Evolutionary conservation across 2,797 vertebrate species (phyloP).

Genomic region (Knipowitschia caucasica): DNA sequence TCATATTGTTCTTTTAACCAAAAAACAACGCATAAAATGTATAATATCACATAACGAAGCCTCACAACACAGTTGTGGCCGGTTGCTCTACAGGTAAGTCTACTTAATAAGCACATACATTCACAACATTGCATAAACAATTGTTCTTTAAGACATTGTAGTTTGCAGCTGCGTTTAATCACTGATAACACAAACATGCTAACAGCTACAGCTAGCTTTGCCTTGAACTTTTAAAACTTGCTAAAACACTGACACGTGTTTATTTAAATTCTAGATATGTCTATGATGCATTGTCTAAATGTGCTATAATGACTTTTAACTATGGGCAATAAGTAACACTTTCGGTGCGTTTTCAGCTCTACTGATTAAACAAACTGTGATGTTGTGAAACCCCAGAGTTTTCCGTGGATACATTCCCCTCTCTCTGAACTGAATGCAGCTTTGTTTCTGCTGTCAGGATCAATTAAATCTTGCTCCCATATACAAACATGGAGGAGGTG

Average conservation of each 20-base stretch:
- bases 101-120: conserved; percentile 2
- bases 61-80: background rate
- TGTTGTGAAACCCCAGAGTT: conserved; percentile 41
- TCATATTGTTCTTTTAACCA: background rate
- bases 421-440: conserved; percentile 50
- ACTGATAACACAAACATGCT: background rate
- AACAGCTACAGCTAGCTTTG: conserved; percentile 10
- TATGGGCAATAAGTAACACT: background rate
- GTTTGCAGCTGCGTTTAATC: conserved; percentile 37
- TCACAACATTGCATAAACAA: conserved; percentile 7
- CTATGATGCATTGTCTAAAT: background rate
- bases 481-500: conserved; percentile 46
- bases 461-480: conserved; percentile 55
- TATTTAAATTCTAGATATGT: background rate
- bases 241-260: background rate
- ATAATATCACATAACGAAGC: background rate
- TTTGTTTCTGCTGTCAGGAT: conserved; percentile 63
- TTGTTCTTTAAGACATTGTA: conserved; percentile 59
- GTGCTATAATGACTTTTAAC: background rate
- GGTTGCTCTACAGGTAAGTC: background rate
- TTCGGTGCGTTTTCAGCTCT: background rate
- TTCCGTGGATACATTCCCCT: conserved; percentile 49
- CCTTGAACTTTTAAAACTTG: conserved; percentile 19
- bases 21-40: background rate
- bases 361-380: conserved; percentile 8